These are phyloP conservation scores for Sinohyriopsis cumingii DNA, from an alignment of 2,888 invertebrate genomes.

Conservation along the genomic window DNA sequence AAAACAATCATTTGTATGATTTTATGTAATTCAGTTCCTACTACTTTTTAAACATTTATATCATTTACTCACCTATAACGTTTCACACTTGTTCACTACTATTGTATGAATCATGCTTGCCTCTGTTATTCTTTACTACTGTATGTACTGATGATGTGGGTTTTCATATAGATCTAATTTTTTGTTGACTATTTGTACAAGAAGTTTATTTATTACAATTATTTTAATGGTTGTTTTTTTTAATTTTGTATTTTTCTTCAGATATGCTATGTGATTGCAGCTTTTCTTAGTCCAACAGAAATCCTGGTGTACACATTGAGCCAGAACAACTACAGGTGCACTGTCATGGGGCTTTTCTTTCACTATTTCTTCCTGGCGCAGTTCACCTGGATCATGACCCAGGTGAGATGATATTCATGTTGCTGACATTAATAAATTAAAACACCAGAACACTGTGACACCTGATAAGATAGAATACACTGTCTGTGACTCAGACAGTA, in stretches of 20 bases:
- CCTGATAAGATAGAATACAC: no score
- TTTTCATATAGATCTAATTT: not conserved
- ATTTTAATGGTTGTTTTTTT: not conserved
- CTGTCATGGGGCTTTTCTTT: constrained; percentile 66
- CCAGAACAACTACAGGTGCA: constrained; percentile 65
- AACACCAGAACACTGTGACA: no score
- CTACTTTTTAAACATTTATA: no score
- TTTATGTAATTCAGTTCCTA: no score
- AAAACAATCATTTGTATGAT: no score
- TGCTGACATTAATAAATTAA: not conserved
- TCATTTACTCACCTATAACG: no score
- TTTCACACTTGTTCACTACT: no score
- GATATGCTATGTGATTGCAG: constrained; percentile 67
- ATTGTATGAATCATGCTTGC: no score
- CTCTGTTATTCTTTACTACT: no score
- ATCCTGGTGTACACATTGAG: constrained; percentile 49
- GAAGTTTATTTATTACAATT: not conserved
- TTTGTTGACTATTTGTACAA: not conserved
- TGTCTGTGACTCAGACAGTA: no score
- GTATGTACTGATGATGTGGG: not conserved
- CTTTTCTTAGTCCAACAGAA: constrained; percentile 63
- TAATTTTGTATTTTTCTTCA: constrained; percentile 23
- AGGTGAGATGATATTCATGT: constrained; percentile 43
- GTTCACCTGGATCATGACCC: constrained; percentile 69
- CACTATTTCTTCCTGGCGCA: constrained; percentile 70